phyloP scores from a whole-genome alignment of 2,888 invertebrate genomes.

The Mylabris sibirica region DNA sequence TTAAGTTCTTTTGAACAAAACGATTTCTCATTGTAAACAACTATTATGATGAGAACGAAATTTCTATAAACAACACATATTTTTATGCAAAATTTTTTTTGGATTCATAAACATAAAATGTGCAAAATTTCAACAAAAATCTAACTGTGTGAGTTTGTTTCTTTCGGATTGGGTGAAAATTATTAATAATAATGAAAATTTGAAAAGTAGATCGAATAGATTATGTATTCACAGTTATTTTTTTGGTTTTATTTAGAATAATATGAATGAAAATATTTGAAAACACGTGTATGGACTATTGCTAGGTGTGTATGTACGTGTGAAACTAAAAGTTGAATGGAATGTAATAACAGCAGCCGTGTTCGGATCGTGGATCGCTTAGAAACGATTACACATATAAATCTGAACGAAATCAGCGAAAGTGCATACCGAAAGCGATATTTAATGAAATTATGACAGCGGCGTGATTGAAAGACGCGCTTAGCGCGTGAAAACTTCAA shows the following conservation, averaged over 20 bases:
- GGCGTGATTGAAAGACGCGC: constrained; percentile 30
- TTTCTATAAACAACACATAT: background rate
- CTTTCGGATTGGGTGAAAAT: no score
- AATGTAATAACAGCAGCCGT: constrained; percentile 37
- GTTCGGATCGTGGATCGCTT: constrained; percentile 36
- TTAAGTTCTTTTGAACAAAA: constrained; percentile 23
- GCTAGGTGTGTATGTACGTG: constrained; percentile 26
- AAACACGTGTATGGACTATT: constrained; percentile 1
- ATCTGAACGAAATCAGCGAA: constrained; percentile 35
- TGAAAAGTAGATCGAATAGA: background rate
- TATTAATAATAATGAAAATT: no score
- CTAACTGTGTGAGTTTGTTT: no score
- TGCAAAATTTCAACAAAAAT: background rate
- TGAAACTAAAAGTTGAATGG: constrained; percentile 41
- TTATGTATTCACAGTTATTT: background rate
- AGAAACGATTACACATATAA: constrained; percentile 35
- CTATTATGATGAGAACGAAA: constrained; percentile 18
- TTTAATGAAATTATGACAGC: constrained; percentile 40
- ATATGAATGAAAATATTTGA: background rate
- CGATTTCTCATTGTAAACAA: constrained; percentile 29
- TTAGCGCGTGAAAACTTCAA: constrained; percentile 5
- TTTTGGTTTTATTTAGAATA: background rate
- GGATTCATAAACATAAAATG: background rate
- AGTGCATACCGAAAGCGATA: constrained; percentile 37
- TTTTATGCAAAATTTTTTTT: background rate